phyloP scores from a whole-genome alignment of 2,888 invertebrate species.

The Emesis furor region DNA sequence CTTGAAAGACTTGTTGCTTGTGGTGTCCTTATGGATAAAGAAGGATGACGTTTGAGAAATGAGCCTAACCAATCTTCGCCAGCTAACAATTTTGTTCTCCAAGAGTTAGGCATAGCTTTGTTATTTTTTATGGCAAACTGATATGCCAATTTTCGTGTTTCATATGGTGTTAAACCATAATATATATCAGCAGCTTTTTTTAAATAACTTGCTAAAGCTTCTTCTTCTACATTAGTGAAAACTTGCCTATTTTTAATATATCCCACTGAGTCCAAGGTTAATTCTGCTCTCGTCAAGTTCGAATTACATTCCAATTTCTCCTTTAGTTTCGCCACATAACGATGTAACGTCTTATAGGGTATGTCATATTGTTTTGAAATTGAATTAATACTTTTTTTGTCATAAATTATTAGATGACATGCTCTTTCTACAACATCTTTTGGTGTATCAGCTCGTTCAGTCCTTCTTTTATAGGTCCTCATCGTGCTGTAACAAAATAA shows the following conservation, averaged over 20 bases:
- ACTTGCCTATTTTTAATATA: constrained; percentile 9
- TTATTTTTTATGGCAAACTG: too few relatives aligned
- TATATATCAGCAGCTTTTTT: too few relatives aligned
- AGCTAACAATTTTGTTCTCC: background rate
- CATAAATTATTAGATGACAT: constrained; percentile 52
- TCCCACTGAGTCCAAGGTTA: constrained; percentile 14
- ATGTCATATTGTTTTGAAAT: constrained; percentile 41
- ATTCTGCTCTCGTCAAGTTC: background rate
- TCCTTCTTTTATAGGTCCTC: background rate
- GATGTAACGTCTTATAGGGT: constrained; percentile 42
- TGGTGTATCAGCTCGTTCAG: constrained; percentile 53
- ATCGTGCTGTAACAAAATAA: too few relatives aligned
- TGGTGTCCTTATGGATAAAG: background rate
- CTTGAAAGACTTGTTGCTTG: constrained; percentile 40
- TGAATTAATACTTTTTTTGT: constrained; percentile 44
- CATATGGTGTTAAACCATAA: too few relatives aligned
- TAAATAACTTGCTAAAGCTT: too few relatives aligned
- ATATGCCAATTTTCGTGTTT: too few relatives aligned
- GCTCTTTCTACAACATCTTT: constrained; percentile 54
- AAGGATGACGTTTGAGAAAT: background rate
- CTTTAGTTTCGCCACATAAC: constrained; percentile 5
- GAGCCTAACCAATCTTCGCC: background rate
- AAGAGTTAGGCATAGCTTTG: too few relatives aligned
- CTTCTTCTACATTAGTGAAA: background rate
- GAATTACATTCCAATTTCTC: constrained; percentile 11